Evolutionary conservation across 2,888 invertebrate species (phyloP).

Genomic region (Fragum fragum): DNA sequence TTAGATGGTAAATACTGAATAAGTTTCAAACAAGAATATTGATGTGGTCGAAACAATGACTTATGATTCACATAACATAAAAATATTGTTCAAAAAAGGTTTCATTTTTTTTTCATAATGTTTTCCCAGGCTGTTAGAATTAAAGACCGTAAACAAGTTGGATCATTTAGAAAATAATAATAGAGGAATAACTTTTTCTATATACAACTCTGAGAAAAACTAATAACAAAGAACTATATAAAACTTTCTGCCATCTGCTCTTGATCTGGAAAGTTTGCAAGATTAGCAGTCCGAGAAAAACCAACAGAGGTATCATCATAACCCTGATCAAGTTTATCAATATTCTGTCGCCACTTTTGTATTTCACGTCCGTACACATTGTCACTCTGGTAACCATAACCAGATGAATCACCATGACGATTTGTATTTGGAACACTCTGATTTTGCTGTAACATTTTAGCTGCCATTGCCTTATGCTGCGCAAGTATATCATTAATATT

Average conservation of each 20-base stretch:
- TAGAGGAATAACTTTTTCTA: too few relatives aligned
- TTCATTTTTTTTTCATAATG: too few relatives aligned
- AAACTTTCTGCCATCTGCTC: constrained; percentile 61
- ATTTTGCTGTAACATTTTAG: constrained; percentile 57
- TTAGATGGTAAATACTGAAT: too few relatives aligned
- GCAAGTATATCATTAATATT: constrained; percentile 61
- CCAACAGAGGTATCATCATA: constrained; percentile 38
- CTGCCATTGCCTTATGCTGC: constrained; percentile 69
- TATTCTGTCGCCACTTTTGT: constrained; percentile 59
- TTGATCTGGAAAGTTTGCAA: constrained; percentile 21
- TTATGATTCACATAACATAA: too few relatives aligned
- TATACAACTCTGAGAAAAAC: too few relatives aligned
- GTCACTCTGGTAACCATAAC: constrained; percentile 34
- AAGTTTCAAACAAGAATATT: too few relatives aligned
- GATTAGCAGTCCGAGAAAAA: constrained; percentile 49
- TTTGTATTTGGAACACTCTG: constrained; percentile 31
- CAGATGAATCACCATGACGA: neutral
- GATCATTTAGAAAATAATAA: too few relatives aligned
- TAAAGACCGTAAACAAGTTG: too few relatives aligned
- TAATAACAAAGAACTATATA: constrained; percentile 30
- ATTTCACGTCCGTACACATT: constrained; percentile 50
- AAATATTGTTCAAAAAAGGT: too few relatives aligned
- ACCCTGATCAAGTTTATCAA: constrained; percentile 54
- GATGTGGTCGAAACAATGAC: too few relatives aligned
- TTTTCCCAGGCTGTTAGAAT: too few relatives aligned